These are phyloP conservation scores for Nicator chloris DNA, from an alignment of 2,113 vertebrate species.

Conservation along the genomic window DNA sequence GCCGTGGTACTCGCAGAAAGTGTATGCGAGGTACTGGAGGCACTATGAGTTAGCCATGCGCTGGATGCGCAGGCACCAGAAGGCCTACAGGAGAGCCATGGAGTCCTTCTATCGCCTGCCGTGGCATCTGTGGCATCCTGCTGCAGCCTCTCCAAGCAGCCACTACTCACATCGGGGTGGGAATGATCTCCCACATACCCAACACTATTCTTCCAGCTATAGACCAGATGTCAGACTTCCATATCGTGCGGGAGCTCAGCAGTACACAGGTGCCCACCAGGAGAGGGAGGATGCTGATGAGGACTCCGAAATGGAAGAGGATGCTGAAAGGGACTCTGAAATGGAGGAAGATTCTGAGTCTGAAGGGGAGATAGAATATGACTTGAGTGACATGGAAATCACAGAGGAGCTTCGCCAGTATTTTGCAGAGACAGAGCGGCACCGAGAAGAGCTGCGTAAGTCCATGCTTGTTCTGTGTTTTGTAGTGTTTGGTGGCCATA, in stretches of 20 bases:
- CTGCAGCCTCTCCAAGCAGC: not conserved
- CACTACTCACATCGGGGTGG: conserved; percentile 61
- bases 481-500: not conserved
- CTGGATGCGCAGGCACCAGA: conserved; percentile 85
- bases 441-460: conserved; percentile 90
- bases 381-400: conserved; percentile 95
- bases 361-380: conserved; percentile 79
- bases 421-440: conserved; percentile 88
- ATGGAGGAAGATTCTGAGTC: conserved; percentile 52
- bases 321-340: not conserved
- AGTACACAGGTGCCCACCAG: not conserved
- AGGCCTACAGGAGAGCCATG: conserved; percentile 81
- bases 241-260: rapidly evolving
- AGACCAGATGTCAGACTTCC: not conserved
- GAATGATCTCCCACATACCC: not conserved
- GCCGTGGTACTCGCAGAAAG: conserved; percentile 75
- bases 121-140: not conserved
- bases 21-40: conserved; percentile 87
- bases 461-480: not conserved
- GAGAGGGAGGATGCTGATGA: not conserved
- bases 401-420: conserved; percentile 92
- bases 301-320: not conserved
- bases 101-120: conserved; percentile 57
- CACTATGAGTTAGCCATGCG: conserved; percentile 88
- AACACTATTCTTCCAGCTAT: not conserved